phyloP scores from a whole-genome alignment of 2,888 invertebrate species.

The Drosophila buzzatii region DNA sequence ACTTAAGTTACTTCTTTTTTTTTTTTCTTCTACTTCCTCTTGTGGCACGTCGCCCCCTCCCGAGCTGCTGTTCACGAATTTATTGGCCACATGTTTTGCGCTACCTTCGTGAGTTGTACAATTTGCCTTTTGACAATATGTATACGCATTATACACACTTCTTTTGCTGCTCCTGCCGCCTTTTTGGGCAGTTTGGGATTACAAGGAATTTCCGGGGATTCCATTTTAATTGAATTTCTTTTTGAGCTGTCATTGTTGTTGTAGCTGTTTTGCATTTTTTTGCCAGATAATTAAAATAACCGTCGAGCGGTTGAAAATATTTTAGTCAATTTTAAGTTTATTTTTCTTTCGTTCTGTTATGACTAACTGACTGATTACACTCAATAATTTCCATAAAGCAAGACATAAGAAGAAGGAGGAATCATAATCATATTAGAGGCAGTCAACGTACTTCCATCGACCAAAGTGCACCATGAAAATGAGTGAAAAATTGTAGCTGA shows the following conservation, averaged over 20 bases:
- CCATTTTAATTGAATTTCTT: slow-evolving; percentile 77
- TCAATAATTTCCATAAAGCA: slow-evolving; percentile 67
- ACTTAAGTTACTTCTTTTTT: slow-evolving; percentile 66
- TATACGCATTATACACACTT: slow-evolving; percentile 46
- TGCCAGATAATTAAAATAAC: slow-evolving; percentile 71
- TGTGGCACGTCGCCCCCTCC: too few relatives aligned
- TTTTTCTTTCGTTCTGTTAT: background rate
- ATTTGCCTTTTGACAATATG: slow-evolving; percentile 71
- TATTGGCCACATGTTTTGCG: slow-evolving; percentile 79
- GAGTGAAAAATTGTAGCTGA: slow-evolving; percentile 23
- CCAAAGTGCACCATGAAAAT: slow-evolving; percentile 32
- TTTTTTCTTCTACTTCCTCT: background rate
- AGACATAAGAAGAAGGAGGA: slow-evolving; percentile 25
- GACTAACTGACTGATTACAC: slow-evolving; percentile 39
- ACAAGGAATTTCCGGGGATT: slow-evolving; percentile 79
- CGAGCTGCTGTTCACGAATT: slow-evolving; percentile 49
- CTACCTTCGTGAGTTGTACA: slow-evolving; percentile 77
- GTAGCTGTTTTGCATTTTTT: slow-evolving; percentile 56
- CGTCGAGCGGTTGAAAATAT: slow-evolving; percentile 23
- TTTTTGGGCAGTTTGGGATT: slow-evolving; percentile 58
- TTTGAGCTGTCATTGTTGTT: slow-evolving; percentile 39
- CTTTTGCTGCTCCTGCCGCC: slow-evolving; percentile 12
- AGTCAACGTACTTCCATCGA: slow-evolving; percentile 6
- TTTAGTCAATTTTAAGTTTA: slow-evolving; percentile 44
- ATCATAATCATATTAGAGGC: slow-evolving; percentile 65